phyloP scores from a whole-genome alignment of 2,888 invertebrate genomes.

The Dryococelus australis region DNA sequence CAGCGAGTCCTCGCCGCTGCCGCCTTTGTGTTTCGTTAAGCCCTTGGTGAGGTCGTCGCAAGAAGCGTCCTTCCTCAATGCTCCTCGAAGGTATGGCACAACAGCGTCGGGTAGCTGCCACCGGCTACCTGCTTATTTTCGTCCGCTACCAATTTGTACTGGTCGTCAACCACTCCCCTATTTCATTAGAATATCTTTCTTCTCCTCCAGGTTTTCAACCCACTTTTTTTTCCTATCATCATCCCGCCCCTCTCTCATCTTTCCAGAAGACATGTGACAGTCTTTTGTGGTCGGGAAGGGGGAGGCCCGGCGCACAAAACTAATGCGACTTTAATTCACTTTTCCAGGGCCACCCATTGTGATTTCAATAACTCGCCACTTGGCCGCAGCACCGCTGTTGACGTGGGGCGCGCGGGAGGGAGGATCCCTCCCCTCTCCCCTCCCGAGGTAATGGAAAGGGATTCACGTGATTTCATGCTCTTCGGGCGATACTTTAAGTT shows the following conservation, averaged over 20 bases:
- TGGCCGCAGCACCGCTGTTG: background rate
- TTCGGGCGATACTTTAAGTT: conserved; percentile 7
- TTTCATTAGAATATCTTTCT: conserved; percentile 16
- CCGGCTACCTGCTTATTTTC: background rate
- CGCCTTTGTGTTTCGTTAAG: background rate
- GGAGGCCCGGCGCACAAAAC: conserved; percentile 28
- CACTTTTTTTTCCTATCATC: background rate
- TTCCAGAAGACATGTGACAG: background rate
- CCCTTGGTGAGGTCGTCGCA: background rate
- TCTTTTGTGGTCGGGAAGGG: background rate
- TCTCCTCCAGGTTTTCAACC: background rate
- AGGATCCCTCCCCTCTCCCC: too few species aligned
- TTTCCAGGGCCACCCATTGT: conserved; percentile 39
- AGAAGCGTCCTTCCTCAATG: background rate
- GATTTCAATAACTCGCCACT: conserved; percentile 34
- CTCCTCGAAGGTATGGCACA: background rate
- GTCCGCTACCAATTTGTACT: background rate
- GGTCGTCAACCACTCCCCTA: background rate
- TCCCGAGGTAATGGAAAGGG: background rate
- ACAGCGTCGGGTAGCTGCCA: background rate
- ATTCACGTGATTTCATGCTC: background rate
- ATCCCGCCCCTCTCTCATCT: background rate
- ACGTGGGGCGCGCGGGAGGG: background rate
- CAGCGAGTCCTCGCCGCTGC: background rate
- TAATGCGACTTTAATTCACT: conserved; percentile 43